Conservation (phyloP, 2,888 invertebrate genomes). For the Agonum fuliginosum region DNA sequence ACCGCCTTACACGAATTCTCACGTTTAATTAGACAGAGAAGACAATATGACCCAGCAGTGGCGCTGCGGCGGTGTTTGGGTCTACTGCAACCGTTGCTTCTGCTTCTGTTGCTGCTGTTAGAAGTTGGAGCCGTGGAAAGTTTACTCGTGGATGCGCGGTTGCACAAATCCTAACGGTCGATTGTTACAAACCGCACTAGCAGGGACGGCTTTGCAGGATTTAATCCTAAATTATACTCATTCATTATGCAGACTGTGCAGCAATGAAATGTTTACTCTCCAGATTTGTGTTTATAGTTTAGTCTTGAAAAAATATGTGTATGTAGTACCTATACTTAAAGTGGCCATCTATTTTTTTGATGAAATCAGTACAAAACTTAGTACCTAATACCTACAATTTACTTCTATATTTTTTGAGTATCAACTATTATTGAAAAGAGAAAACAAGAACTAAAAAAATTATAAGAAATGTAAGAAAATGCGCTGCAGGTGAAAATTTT, state of each 20-base stretch:
- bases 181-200: slow-evolving; percentile 8
- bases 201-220: slow-evolving; percentile 3
- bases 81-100: slow-evolving; percentile 1
- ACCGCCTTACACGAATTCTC: slow-evolving; percentile 44
- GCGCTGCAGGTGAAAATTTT: no score
- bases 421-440: no score
- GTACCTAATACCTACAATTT: no score
- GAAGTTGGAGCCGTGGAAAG: slow-evolving; percentile 30
- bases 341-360: no score
- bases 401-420: no score
- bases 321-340: no score
- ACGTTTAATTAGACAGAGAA: slow-evolving; percentile 54
- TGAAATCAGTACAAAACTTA: no score
- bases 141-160: not conserved
- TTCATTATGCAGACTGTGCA: not conserved
- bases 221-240: not conserved
- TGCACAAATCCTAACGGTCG: slow-evolving; percentile 9
- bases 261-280: not conserved
- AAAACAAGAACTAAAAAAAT: no score
- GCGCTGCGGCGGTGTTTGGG: not conserved
- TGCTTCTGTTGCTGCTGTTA: not conserved
- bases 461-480: no score
- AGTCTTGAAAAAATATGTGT: no score
- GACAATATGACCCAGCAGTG: slow-evolving; percentile 5
- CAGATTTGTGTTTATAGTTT: not conserved